Evolutionary conservation across 2,113 vertebrate species (phyloP).

Genomic region (Donacobius atricapilla): DNA sequence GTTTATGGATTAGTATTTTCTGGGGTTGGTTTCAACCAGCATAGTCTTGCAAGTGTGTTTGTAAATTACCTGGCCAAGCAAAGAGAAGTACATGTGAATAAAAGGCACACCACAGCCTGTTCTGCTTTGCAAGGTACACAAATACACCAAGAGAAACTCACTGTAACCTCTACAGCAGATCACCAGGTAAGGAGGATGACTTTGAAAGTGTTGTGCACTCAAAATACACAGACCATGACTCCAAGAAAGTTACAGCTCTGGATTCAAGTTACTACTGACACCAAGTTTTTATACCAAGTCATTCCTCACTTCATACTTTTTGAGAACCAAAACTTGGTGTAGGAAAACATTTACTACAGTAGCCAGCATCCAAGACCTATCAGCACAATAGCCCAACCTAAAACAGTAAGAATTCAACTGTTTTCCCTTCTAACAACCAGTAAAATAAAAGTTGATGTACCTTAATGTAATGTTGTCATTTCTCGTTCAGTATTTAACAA

Average conservation of each 20-base stretch:
- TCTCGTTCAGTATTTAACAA: not conserved
- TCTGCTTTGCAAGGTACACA: fast-evolving
- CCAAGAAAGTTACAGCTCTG: not conserved
- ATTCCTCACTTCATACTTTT: not conserved
- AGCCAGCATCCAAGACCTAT: not conserved
- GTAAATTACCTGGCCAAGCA: not conserved
- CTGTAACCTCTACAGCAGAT: not conserved
- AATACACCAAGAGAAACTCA: not conserved
- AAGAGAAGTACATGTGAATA: not conserved
- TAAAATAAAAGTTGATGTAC: not conserved
- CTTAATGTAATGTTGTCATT: not conserved
- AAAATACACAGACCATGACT: not conserved
- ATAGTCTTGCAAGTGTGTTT: not conserved
- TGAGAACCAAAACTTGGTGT: not conserved
- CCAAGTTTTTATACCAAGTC: not conserved
- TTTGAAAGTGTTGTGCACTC: not conserved
- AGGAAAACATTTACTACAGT: not conserved
- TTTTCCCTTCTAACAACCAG: not conserved
- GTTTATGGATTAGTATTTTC: not conserved
- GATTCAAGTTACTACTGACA: not conserved
- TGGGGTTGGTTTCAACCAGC: not conserved
- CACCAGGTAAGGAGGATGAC: not conserved
- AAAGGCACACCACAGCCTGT: not conserved
- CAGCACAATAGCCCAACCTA: not conserved
- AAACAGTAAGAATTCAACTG: not conserved